phyloP scores from a whole-genome alignment of 2,888 invertebrate genomes.

The Chelonus formosanus region DNA sequence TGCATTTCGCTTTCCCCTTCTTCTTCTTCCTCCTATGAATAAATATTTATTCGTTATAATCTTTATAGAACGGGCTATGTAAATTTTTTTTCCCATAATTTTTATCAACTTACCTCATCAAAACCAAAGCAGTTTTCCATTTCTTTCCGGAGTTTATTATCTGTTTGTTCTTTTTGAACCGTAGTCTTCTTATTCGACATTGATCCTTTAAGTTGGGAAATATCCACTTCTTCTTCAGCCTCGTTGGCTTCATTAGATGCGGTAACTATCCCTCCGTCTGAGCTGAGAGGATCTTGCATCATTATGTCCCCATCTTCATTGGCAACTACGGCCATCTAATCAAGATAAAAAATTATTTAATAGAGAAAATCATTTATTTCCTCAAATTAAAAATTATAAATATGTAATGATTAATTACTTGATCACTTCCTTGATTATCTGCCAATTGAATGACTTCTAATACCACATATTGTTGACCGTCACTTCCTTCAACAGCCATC shows the following conservation, averaged over 20 bases:
- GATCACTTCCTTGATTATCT: constrained; percentile 74
- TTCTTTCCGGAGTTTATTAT: constrained; percentile 69
- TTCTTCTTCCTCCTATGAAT: constrained; percentile 58
- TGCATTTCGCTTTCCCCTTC: constrained; percentile 62
- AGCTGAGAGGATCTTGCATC: constrained; percentile 61
- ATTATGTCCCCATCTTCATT: constrained; percentile 65
- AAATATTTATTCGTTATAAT: not conserved
- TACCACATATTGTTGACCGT: constrained; percentile 89
- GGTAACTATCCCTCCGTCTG: constrained; percentile 66
- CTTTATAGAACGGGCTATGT: not conserved
- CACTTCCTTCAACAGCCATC: constrained; percentile 75
- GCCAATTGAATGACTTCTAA: constrained; percentile 85
- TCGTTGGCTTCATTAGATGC: constrained; percentile 63
- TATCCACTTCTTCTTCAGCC: constrained; percentile 56
- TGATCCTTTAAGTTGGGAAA: constrained; percentile 34
- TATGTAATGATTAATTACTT: constrained; percentile 58
- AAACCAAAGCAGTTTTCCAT: constrained; percentile 86
- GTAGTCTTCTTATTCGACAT: constrained; percentile 53
- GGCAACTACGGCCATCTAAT: constrained; percentile 65
- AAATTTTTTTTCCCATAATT: not conserved
- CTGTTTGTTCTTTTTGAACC: constrained; percentile 49
- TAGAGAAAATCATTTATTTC: too few species aligned
- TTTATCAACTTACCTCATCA: constrained; percentile 70
- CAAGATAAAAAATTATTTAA: constrained; percentile 23
- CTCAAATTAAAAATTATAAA: constrained; percentile 17